These are phyloP conservation scores for Pollachius pollachius DNA, from an alignment of 2,113 vertebrate species.

Conservation along the genomic window DNA sequence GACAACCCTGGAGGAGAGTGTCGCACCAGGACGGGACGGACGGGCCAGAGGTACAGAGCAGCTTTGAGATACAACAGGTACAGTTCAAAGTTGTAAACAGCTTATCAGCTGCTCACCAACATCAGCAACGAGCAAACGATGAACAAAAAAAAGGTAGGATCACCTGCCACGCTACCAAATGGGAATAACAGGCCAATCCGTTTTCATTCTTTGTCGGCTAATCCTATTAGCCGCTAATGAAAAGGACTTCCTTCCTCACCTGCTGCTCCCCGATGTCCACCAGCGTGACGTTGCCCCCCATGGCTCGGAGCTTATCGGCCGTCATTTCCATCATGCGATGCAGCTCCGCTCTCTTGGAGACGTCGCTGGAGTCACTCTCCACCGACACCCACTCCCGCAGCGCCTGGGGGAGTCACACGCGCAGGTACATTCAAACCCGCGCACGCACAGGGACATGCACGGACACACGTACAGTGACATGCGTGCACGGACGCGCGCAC, in stretches of 20 bases:
- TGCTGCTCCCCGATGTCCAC: constrained; percentile 77
- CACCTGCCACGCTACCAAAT: too few species aligned
- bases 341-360: constrained; percentile 72
- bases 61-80: too few species aligned
- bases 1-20: too few species aligned
- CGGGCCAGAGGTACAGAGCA: too few species aligned
- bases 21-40: too few species aligned
- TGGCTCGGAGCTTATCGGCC: constrained; percentile 69
- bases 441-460: constrained; percentile 3
- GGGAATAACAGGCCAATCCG: too few species aligned
- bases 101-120: too few species aligned
- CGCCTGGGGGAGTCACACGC: constrained; percentile 56
- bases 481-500: not conserved
- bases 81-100: too few species aligned
- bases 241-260: constrained; percentile 59
- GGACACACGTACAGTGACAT: constrained; percentile 29
- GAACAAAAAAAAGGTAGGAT: too few species aligned
- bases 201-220: too few species aligned
- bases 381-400: constrained; percentile 86
- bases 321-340: constrained; percentile 77
- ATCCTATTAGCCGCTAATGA: too few species aligned
- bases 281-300: constrained; percentile 77
- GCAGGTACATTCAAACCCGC: not conserved
- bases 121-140: too few species aligned
- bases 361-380: constrained; percentile 83